A percentile compares a stretch with the other conserved stretches of the same genome.
These are phyloP conservation scores for Laothoe populi DNA, from an alignment of 2,888 invertebrate species.

Conservation along the genomic window DNA sequence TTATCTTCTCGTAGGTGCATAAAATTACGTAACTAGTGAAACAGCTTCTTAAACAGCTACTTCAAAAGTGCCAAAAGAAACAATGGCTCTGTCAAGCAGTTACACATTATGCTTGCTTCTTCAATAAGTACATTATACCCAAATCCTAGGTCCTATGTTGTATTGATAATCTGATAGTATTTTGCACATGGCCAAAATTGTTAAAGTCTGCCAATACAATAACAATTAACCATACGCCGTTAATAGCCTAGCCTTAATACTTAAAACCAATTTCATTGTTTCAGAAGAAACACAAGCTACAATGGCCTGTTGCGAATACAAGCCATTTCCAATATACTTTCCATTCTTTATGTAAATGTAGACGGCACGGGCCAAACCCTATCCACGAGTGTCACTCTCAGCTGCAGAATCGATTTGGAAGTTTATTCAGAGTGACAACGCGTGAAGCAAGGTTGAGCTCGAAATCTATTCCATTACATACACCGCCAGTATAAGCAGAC, in stretches of 20 bases:
- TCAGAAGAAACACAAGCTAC: conserved; percentile 8
- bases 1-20: no score
- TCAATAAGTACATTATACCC: no score
- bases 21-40: no score
- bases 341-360: conserved; percentile 80
- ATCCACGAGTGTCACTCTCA: conserved; percentile 79
- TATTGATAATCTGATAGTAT: no score
- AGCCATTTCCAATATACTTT: conserved; percentile 55
- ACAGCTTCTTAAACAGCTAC: no score
- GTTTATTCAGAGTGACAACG: conserved; percentile 82
- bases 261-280: conserved; percentile 17
- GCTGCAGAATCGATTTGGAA: conserved; percentile 82
- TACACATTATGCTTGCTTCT: no score
- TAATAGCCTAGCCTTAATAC: conserved; percentile 7
- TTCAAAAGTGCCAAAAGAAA: no score
- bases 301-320: conserved; percentile 22
- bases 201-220: conserved; percentile 13
- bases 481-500: conserved; percentile 44
- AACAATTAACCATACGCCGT: neutral
- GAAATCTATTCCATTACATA: conserved; percentile 67
- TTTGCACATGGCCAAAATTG: neutral
- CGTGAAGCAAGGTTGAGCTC: conserved; percentile 69
- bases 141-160: no score
- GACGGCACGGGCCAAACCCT: conserved; percentile 64
- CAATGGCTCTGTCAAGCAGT: no score